These are phyloP conservation scores for Allolobophora icterica DNA, from an alignment of 2,888 invertebrate genomes.

Conservation along the genomic window DNA sequence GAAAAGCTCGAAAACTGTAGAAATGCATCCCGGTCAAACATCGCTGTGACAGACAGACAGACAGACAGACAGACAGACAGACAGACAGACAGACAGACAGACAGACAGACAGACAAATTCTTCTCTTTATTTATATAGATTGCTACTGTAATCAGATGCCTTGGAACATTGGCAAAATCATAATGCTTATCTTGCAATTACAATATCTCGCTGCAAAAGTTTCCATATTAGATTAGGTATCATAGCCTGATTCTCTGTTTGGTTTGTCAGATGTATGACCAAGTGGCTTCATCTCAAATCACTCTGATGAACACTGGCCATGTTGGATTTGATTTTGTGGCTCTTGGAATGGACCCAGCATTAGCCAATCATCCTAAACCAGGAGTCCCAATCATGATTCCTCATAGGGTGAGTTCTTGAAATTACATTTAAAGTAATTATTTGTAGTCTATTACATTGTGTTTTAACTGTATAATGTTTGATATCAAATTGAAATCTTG, in stretches of 20 bases:
- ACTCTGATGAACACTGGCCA: conserved; percentile 62
- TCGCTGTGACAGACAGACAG: no score
- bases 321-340: conserved; percentile 63
- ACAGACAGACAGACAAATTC: no score
- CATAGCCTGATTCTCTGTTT: neutral
- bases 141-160: neutral
- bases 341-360: conserved; percentile 60
- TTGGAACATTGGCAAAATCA: neutral
- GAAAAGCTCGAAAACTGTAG: no score
- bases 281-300: conserved; percentile 58
- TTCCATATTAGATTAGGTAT: neutral
- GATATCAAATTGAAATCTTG: neutral
- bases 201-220: neutral
- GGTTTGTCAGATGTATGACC: conserved; percentile 57
- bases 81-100: no score
- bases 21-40: no score
- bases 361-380: conserved; percentile 56
- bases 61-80: no score
- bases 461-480: neutral
- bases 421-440: no score
- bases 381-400: conserved; percentile 60
- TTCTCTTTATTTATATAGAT: no score
- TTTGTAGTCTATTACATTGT: neutral
- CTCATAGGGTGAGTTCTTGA: conserved; percentile 59
- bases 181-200: neutral